Evolutionary conservation across 2,797 vertebrate species (phyloP), one percentile per base, ranked within the genome.

Genomic region (Nannoperca australis): DNA sequence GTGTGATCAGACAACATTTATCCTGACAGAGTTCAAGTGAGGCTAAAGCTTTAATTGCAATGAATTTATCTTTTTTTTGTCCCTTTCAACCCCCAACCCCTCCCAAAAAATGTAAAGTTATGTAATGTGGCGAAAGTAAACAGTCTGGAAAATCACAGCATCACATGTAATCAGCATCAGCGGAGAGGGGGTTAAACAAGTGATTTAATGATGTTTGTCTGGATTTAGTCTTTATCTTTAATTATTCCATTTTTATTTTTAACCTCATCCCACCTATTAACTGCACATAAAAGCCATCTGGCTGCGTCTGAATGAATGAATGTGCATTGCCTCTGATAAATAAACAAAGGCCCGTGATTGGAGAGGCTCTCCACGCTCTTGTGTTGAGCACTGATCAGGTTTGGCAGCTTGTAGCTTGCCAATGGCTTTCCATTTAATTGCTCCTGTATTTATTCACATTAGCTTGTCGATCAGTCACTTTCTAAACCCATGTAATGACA

Each of bases 121-220:
- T 62, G 66, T n/a, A 89, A 85, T 14, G n/a, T 47, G 47, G n/a
- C n/a, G 32, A 10, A 69, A 70, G 74, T 82, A 76, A 78, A 3
- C 10, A 34, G 27, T 76, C 78, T 86, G 81, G 70, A 79, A 83
- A 85, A 65, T 68, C 36, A 59, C 45, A 58, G 64, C 63, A 38
- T 76, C 62, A 51, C 17, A 65, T 32, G n/a, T 51, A 49, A 59
- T 45, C 42, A 51, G 38, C 49, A 76, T 61, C 50, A 58, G 62
- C 32, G 61, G 32, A 55, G 17, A 72, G 22, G 15, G 20, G 34
- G 24, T 7, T 38, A 1, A 59, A 63, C 24, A 2, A 38, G 10
- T 38, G 9, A 38, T 11, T 38, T 38, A 38, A 27, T 50, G 8
- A 11, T 1, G 2, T 20, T 27, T 58, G 8, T 34, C 6, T 59